Percentiles rank a stretch among this genome's conserved stretches.
These are phyloP conservation scores for Syrrhaptes paradoxus DNA, from an alignment of 2,113 vertebrate genomes.

Conservation along the genomic window DNA sequence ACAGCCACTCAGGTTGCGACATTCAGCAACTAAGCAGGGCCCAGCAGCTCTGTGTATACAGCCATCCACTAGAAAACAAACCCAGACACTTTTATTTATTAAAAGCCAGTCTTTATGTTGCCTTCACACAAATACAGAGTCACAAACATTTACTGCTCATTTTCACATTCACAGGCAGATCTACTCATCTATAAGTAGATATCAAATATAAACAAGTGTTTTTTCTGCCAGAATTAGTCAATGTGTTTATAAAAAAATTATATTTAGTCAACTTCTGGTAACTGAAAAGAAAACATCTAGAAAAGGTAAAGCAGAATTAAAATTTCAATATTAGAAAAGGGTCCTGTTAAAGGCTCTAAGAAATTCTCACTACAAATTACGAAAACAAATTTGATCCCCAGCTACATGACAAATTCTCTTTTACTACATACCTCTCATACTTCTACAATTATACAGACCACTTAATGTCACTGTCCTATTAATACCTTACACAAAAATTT, in stretches of 20 bases:
- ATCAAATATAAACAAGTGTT: not conserved
- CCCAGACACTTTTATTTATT: not conserved
- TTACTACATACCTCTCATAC: not conserved
- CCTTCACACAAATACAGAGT: fast-evolving
- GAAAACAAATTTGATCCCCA: not conserved
- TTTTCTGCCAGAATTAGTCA: not conserved
- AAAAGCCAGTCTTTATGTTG: not conserved
- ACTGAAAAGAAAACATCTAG: not conserved
- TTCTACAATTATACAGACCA: not conserved
- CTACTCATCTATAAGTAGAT: not conserved
- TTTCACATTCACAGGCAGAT: not conserved
- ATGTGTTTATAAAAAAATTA: not conserved
- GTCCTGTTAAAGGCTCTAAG: not conserved
- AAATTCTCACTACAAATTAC: not conserved
- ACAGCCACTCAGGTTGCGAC: slow-evolving; percentile 91
- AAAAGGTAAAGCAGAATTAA: not conserved
- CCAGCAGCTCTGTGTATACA: slow-evolving; percentile 97
- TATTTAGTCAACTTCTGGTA: not conserved
- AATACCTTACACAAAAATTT: not conserved
- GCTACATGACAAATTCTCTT: not conserved
- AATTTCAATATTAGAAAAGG: not conserved
- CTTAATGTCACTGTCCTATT: not conserved
- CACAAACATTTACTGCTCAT: not conserved
- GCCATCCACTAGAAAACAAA: slow-evolving; percentile 87
- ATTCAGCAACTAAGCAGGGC: slow-evolving; percentile 91